Percentiles rank a stretch among this genome's conserved stretches.
phyloP scores from a whole-genome alignment of 1,140 invertebrate species.

The Teleogryllus occipitalis region DNA sequence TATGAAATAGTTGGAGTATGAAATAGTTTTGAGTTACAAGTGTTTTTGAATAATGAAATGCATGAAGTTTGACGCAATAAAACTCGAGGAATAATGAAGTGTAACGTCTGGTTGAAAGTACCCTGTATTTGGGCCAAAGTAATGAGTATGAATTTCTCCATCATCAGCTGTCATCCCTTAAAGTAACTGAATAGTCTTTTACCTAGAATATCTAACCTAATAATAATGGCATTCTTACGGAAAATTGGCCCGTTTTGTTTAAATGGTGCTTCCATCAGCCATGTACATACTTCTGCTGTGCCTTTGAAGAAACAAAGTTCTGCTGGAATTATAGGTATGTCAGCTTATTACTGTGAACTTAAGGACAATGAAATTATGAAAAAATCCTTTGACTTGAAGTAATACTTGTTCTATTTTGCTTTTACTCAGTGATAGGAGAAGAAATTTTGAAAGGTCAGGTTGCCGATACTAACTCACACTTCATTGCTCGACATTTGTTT shows the following conservation, averaged over 20 bases:
- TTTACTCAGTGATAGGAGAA: constrained; percentile 47
- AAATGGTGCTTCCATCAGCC: not conserved
- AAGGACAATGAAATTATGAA: not conserved
- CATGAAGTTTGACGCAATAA: too few species aligned
- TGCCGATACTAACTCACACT: constrained; percentile 51
- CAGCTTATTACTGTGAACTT: not conserved
- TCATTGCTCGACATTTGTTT: constrained; percentile 43
- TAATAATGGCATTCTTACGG: not conserved
- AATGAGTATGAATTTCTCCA: too few species aligned
- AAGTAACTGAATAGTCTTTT: too few species aligned
- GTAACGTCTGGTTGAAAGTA: too few species aligned
- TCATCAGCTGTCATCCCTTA: too few species aligned
- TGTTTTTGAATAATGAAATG: too few species aligned
- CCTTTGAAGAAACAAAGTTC: not conserved
- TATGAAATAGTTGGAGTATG: too few species aligned
- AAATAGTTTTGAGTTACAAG: too few species aligned
- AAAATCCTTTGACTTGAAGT: not conserved
- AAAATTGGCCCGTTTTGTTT: not conserved
- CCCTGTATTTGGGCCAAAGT: too few species aligned
- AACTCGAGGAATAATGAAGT: too few species aligned
- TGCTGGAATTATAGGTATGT: not conserved
- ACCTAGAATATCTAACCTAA: too few species aligned
- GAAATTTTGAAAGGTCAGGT: constrained; percentile 56
- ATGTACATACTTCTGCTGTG: not conserved
- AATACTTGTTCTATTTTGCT: not conserved